Percentiles rank a stretch among this genome's conserved stretches.
phyloP scores from a whole-genome alignment of 2,888 invertebrate genomes.

The Cremastinae sp. region DNA sequence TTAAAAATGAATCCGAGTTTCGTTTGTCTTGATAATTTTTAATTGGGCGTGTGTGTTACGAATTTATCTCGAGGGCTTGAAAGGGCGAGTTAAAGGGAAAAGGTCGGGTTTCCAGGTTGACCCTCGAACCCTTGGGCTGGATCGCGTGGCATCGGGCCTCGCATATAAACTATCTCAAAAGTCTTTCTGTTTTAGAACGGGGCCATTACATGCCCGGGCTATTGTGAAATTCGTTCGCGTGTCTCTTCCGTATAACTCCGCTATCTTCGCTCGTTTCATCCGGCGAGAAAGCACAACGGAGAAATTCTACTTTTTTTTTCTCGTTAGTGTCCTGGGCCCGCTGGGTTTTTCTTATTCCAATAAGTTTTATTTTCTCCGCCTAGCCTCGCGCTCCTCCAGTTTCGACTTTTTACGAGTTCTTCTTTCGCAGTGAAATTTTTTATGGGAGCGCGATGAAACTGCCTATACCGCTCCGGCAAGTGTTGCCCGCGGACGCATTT shows the following conservation, averaged over 20 bases:
- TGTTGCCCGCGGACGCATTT: no score
- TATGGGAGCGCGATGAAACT: no score
- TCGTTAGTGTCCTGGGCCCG: background rate
- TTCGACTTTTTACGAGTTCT: no score
- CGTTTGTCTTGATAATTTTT: no score
- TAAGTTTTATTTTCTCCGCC: background rate
- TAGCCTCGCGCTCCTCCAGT: background rate
- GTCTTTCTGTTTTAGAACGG: constrained; percentile 46
- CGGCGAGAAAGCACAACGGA: constrained; percentile 38
- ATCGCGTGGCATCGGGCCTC: constrained; percentile 40
- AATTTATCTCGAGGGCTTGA: constrained; percentile 30
- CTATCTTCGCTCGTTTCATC: constrained; percentile 48
- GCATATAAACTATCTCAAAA: constrained; percentile 24
- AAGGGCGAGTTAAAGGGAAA: background rate
- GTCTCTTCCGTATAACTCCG: constrained; percentile 42
- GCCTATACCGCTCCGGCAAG: no score
- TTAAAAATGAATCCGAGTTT: no score
- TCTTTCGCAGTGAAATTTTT: no score
- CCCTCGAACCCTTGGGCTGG: constrained; percentile 6
- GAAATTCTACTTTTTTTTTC: background rate
- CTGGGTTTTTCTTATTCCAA: background rate
- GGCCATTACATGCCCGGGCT: constrained; percentile 36
- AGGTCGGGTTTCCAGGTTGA: constrained; percentile 31
- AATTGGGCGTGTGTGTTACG: background rate
- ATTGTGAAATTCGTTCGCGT: constrained; percentile 45